Evolutionary conservation across 2,797 vertebrate genomes (phyloP).

Genomic region (Salarias fasciatus): DNA sequence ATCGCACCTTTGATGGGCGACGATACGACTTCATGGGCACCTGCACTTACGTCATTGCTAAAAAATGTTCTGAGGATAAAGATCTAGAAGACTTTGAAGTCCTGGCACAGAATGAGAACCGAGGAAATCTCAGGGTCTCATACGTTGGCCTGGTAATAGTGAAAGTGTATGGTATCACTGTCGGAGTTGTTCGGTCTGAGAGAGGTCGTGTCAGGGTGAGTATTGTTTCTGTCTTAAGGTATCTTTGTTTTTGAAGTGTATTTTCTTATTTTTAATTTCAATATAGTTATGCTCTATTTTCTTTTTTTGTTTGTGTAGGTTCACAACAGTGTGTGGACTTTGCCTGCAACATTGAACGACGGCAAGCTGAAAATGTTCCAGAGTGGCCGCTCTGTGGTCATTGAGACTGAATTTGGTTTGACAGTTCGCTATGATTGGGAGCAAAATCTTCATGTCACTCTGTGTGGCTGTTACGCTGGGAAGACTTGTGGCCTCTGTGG

Average conservation of each 20-base stretch:
- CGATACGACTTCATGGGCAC: slow-evolving; percentile 80
- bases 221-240: not conserved
- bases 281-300: not conserved
- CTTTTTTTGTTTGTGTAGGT: slow-evolving; percentile 57
- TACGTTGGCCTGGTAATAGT: slow-evolving; percentile 71
- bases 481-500: slow-evolving; percentile 77
- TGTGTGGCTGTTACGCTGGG: slow-evolving; percentile 46
- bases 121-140: slow-evolving; percentile 69
- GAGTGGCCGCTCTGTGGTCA: slow-evolving; percentile 64
- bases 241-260: no score
- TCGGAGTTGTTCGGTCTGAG: slow-evolving; percentile 72
- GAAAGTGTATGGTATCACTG: slow-evolving; percentile 66
- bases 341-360: slow-evolving; percentile 66
- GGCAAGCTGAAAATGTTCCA: slow-evolving; percentile 64
- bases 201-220: slow-evolving; percentile 78
- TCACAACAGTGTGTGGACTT: slow-evolving; percentile 64
- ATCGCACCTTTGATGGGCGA: slow-evolving; percentile 79
- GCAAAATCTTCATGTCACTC: slow-evolving; percentile 59
- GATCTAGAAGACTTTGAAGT: slow-evolving; percentile 77
- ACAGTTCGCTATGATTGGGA: slow-evolving; percentile 77
- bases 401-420: slow-evolving; percentile 74
- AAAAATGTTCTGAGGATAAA: slow-evolving; percentile 64
- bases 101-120: slow-evolving; percentile 76
- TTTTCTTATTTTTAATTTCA: no score
- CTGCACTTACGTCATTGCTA: slow-evolving; percentile 78